A percentile compares a stretch with the other conserved stretches of the same genome.
Conservation (phyloP, 2,888 invertebrate species). For the Chouioia cunea region DNA sequence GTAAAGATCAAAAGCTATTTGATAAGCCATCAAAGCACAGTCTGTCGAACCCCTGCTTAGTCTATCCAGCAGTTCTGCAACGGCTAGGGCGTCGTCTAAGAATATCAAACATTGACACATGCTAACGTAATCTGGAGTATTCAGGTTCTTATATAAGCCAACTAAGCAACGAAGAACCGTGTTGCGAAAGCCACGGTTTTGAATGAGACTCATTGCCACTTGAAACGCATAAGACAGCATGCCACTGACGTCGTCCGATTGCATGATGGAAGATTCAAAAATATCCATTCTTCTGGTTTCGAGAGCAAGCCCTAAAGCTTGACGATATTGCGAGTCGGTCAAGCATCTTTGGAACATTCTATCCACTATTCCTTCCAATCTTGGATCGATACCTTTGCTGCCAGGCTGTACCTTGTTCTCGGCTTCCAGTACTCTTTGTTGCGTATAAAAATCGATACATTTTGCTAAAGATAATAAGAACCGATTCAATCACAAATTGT, state of each 20-base stretch:
- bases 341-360: slow-evolving; percentile 97
- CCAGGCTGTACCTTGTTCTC: slow-evolving; percentile 75
- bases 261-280: slow-evolving; percentile 91
- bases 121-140: slow-evolving; percentile 96
- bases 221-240: slow-evolving; percentile 97
- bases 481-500: slow-evolving; percentile 3
- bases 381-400: slow-evolving; percentile 80
- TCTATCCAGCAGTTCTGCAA: slow-evolving; percentile 93
- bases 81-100: slow-evolving; percentile 92
- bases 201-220: slow-evolving; percentile 96
- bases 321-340: slow-evolving; percentile 93
- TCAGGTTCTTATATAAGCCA: slow-evolving; percentile 87
- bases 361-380: slow-evolving; percentile 93
- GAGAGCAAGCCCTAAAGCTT: slow-evolving; percentile 95
- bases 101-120: slow-evolving; percentile 99
- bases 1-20: slow-evolving; percentile 98
- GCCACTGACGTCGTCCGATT: slow-evolving; percentile 89
- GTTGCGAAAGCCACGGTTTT: slow-evolving; percentile 93
- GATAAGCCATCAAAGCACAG: slow-evolving; percentile 95
- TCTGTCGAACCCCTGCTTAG: slow-evolving; percentile 84
- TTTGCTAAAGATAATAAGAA: slow-evolving; percentile 76
- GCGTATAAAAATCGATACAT: slow-evolving; percentile 97
- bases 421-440: slow-evolving; percentile 82
- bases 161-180: slow-evolving; percentile 91
- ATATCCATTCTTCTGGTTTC: slow-evolving; percentile 98